Percentiles rank a stretch among this genome's conserved stretches.
Conservation (phyloP, 2,888 invertebrate species). For the Torymus tubicola region DNA sequence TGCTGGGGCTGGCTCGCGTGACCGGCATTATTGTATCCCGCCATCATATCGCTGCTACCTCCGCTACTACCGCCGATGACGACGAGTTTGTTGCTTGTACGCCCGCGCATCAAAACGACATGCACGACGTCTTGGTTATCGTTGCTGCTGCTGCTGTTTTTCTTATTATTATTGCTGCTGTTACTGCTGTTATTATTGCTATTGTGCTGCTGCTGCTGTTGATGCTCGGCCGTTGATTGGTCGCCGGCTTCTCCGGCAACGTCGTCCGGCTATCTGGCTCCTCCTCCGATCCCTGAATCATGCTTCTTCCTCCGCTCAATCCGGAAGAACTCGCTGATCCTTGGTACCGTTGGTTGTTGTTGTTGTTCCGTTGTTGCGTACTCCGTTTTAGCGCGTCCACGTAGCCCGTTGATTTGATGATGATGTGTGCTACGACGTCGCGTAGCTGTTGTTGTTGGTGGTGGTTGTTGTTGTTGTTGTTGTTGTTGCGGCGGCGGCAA, state of each 20-base stretch:
- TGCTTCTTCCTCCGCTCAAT: slow-evolving; percentile 31
- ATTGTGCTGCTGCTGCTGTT: no score
- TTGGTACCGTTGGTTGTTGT: slow-evolving; percentile 3
- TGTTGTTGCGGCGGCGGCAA: background rate
- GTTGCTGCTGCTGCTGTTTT: no score
- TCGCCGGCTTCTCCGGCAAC: slow-evolving; percentile 24
- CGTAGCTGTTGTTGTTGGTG: no score
- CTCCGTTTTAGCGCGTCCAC: no score
- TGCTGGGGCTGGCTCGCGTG: slow-evolving; percentile 65
- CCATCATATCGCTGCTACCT: slow-evolving; percentile 65
- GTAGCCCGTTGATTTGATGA: no score
- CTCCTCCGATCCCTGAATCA: background rate
- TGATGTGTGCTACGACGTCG: no score
- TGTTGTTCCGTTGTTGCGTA: background rate
- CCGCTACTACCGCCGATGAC: slow-evolving; percentile 35
- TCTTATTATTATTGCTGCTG: no score
- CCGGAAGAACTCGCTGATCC: slow-evolving; percentile 51
- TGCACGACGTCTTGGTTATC: slow-evolving; percentile 41
- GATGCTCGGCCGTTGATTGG: no score
- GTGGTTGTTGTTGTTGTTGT: background rate
- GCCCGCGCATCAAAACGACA: slow-evolving; percentile 56
- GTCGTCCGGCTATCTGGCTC: slow-evolving; percentile 16
- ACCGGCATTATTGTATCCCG: slow-evolving; percentile 69
- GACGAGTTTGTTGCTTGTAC: slow-evolving; percentile 54
- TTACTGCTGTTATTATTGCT: no score